Percentiles rank a stretch among this genome's conserved stretches.
phyloP scores from a whole-genome alignment of 2,888 invertebrate species.

The Oxycera nigricornis region DNA sequence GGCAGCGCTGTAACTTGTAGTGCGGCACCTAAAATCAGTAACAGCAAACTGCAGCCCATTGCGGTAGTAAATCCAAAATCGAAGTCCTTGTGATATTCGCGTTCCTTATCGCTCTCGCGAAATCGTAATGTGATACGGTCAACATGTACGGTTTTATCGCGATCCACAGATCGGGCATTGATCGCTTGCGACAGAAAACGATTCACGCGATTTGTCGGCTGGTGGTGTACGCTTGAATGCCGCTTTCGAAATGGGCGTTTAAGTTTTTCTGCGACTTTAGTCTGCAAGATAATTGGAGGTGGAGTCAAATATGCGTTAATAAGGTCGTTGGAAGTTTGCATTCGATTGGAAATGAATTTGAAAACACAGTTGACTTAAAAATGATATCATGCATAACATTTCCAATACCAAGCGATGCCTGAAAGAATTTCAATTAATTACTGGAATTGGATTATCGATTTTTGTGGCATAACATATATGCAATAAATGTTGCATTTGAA shows the following conservation, averaged over 20 bases:
- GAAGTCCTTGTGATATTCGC: constrained; percentile 85
- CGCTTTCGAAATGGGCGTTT: constrained; percentile 88
- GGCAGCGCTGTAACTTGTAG: constrained; percentile 80
- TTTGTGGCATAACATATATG: too few relatives aligned
- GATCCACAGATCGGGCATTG: constrained; percentile 87
- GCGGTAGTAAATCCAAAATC: constrained; percentile 88
- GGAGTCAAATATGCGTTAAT: too few relatives aligned
- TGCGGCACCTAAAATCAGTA: constrained; percentile 77
- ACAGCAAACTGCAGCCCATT: constrained; percentile 76
- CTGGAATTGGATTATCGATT: too few relatives aligned
- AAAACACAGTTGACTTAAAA: too few relatives aligned
- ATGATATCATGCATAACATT: too few relatives aligned
- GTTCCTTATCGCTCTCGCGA: constrained; percentile 83
- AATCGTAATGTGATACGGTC: constrained; percentile 85
- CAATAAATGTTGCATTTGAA: too few relatives aligned
- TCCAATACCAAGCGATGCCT: too few relatives aligned
- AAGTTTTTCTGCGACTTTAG: constrained; percentile 86
- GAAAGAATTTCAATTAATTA: too few relatives aligned
- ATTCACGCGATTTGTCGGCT: constrained; percentile 90
- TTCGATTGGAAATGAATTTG: too few relatives aligned
- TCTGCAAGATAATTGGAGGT: constrained; percentile 65
- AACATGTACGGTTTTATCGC: constrained; percentile 88
- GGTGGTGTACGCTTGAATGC: constrained; percentile 85
- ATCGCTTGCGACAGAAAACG: constrained; percentile 91
- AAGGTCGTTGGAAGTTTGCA: not conserved